phyloP scores from a whole-genome alignment of 2,113 vertebrate species.

The Neogale vison region DNA sequence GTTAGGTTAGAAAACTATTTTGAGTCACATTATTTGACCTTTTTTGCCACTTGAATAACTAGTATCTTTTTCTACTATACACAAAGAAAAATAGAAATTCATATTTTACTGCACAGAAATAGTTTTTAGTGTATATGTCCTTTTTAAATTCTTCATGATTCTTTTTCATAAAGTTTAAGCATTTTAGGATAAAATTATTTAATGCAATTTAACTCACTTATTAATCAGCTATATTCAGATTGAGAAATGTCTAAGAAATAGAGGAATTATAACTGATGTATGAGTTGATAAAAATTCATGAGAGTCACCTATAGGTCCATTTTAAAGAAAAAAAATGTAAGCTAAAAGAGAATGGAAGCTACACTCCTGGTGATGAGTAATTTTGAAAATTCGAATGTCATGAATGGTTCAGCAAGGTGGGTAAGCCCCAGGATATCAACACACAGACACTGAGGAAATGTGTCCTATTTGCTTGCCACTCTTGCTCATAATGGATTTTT shows the following conservation, averaged over 20 bases:
- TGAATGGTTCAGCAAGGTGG: neutral
- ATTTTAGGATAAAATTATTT: conserved; percentile 22
- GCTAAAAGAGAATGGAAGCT: neutral
- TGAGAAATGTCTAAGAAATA: conserved; percentile 42
- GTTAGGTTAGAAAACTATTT: neutral
- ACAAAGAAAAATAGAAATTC: neutral
- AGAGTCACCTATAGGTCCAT: neutral
- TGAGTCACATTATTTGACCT: neutral
- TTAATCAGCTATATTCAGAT: conserved; percentile 57
- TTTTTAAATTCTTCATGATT: neutral
- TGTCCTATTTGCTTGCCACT: conserved; percentile 44
- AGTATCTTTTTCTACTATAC: neutral
- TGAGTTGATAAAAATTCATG: conserved; percentile 50
- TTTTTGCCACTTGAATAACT: neutral
- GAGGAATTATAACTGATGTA: neutral
- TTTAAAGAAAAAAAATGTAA: conserved; percentile 40
- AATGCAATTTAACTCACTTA: neutral
- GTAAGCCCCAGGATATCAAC: conserved; percentile 35
- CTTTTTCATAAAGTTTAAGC: conserved; percentile 31
- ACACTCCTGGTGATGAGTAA: conserved; percentile 27
- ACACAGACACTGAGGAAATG: neutral
- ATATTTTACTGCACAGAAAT: conserved; percentile 14
- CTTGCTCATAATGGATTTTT: conserved; percentile 57
- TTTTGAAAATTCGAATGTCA: conserved; percentile 37
- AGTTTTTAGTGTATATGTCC: neutral